phyloP scores from a whole-genome alignment of 53 echinoderm and acorn worm genomes.

The Stichopus horrens region DNA sequence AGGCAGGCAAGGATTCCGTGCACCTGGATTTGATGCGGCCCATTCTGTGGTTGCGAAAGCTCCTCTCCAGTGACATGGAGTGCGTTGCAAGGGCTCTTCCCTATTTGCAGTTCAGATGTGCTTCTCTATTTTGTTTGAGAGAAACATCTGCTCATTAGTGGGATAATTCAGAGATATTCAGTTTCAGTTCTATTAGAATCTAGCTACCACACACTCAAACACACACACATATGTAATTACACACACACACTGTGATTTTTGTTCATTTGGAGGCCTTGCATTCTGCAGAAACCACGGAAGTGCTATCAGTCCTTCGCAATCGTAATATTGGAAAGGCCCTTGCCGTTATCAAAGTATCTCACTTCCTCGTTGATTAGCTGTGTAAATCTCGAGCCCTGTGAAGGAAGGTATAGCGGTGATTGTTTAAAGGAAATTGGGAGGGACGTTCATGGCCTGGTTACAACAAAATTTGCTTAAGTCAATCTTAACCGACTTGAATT shows the following conservation, averaged over 20 bases:
- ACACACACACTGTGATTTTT: background rate
- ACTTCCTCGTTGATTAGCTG: background rate
- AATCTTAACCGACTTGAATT: background rate
- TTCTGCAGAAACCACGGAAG: background rate
- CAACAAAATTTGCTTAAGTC: background rate
- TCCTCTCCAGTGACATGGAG: background rate
- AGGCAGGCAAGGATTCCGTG: background rate
- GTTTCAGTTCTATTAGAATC: background rate
- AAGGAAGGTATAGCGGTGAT: background rate
- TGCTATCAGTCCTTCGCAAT: background rate
- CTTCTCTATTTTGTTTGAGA: background rate
- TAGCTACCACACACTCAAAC: background rate
- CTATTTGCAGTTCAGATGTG: background rate
- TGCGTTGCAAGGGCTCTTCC: background rate
- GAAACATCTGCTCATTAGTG: conserved; percentile 7
- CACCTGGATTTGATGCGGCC: background rate
- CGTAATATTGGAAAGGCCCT: background rate
- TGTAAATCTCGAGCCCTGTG: background rate
- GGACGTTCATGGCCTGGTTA: background rate
- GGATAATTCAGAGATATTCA: background rate
- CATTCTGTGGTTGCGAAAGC: background rate
- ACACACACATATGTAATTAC: background rate
- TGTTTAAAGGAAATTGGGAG: background rate
- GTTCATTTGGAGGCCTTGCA: background rate
- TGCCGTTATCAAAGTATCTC: background rate